Evolutionary conservation across 1,140 invertebrate genomes (phyloP).

Genomic region (Zaprionus gabonicus): DNA sequence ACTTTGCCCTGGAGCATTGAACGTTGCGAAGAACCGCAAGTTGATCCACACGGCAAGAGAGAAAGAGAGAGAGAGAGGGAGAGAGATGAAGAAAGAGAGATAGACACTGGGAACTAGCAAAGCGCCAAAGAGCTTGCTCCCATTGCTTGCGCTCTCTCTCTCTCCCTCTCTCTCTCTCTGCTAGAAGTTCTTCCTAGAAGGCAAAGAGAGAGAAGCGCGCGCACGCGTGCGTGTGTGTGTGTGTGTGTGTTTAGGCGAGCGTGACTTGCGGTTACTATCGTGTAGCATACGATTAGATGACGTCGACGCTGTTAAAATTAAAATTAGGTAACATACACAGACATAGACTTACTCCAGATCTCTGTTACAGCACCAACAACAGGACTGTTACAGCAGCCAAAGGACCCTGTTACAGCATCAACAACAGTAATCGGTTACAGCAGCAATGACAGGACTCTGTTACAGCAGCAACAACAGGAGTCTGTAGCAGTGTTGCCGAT

Average conservation of each 20-base stretch:
- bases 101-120: constrained; percentile 27
- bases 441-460: background rate
- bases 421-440: background rate
- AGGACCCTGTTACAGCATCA: too few species aligned
- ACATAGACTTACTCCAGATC: background rate
- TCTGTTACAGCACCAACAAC: background rate
- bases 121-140: background rate
- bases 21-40: constrained; percentile 66
- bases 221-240: background rate
- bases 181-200: constrained; percentile 60
- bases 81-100: constrained; percentile 15
- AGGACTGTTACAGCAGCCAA: too few species aligned
- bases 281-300: constrained; percentile 37
- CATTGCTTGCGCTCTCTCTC: background rate
- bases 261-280: constrained; percentile 31
- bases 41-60: constrained; percentile 53
- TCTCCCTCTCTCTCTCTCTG: background rate
- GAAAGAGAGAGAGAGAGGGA: constrained; percentile 5
- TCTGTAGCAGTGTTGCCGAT: background rate
- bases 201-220: constrained; percentile 16
- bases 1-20: constrained; percentile 65
- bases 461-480: constrained; percentile 13
- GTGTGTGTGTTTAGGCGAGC: background rate
- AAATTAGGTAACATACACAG: constrained; percentile 24
- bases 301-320: constrained; percentile 8